phyloP scores from a whole-genome alignment of 1,140 invertebrate species.

The Macrocentrus cingulum region DNA sequence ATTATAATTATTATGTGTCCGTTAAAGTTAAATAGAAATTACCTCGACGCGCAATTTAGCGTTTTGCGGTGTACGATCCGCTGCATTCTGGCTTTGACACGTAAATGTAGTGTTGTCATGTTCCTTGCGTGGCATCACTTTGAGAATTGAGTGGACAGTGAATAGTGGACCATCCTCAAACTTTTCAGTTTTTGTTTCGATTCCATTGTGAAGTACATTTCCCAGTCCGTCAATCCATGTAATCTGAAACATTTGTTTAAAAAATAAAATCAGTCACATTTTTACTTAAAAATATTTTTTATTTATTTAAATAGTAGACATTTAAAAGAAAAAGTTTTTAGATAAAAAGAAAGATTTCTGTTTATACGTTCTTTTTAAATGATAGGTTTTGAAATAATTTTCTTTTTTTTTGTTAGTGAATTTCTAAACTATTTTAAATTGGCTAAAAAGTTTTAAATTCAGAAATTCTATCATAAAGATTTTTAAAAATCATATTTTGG shows the following conservation, averaged over 20 bases:
- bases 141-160: constrained; percentile 82
- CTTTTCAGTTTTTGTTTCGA: constrained; percentile 74
- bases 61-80: constrained; percentile 76
- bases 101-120: constrained; percentile 90
- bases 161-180: constrained; percentile 76
- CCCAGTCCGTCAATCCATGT: constrained; percentile 89
- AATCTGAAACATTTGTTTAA: constrained; percentile 69
- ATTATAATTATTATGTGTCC: too few relatives aligned
- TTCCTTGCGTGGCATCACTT: constrained; percentile 78
- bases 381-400: too few relatives aligned
- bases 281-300: neutral
- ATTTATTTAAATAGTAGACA: too few relatives aligned
- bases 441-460: too few relatives aligned
- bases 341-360: too few relatives aligned
- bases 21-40: constrained; percentile 14
- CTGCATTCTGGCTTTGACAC: constrained; percentile 87
- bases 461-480: too few relatives aligned
- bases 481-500: too few relatives aligned
- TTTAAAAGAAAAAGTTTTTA: too few relatives aligned
- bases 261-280: constrained; percentile 33
- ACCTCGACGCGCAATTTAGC: constrained; percentile 80
- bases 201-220: constrained; percentile 75
- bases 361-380: too few relatives aligned
- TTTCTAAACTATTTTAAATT: too few relatives aligned
- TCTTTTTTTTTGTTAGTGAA: too few relatives aligned